phyloP scores from a whole-genome alignment of 2,888 invertebrate species.

The Eristalis tenax region DNA sequence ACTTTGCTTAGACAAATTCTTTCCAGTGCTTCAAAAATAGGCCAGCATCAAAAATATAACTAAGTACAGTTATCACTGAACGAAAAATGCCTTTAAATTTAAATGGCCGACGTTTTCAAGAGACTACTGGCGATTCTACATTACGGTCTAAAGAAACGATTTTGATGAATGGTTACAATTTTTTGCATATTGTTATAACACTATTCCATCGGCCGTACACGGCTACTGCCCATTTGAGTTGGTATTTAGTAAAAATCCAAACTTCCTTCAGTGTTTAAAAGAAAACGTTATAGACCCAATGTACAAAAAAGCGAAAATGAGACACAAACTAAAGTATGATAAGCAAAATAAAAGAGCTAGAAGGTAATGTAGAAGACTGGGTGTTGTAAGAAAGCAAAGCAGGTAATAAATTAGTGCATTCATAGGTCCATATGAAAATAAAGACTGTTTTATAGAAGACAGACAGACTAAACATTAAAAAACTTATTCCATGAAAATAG shows the following conservation, averaged over 20 bases:
- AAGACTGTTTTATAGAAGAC: constrained; percentile 10
- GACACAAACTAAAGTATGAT: constrained; percentile 18
- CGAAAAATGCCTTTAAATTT: background rate
- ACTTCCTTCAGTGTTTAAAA: background rate
- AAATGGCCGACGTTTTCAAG: constrained; percentile 8
- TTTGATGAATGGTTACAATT: constrained; percentile 39
- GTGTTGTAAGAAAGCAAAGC: constrained; percentile 21
- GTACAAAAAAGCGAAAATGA: constrained; percentile 22
- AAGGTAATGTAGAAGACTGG: background rate
- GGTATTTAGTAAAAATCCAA: constrained; percentile 46
- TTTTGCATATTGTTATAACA: constrained; percentile 33
- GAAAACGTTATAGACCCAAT: no score
- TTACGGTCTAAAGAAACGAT: constrained; percentile 27
- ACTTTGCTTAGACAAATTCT: constrained; percentile 38
- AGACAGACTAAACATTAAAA: constrained; percentile 4
- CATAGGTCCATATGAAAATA: constrained; percentile 14
- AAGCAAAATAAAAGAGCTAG: constrained; percentile 1
- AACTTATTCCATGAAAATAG: constrained; percentile 19
- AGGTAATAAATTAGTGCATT: constrained; percentile 23
- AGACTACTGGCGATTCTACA: constrained; percentile 48
- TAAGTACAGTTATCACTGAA: constrained; percentile 29
- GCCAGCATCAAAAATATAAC: constrained; percentile 22
- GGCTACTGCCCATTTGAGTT: constrained; percentile 43
- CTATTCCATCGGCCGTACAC: constrained; percentile 26
- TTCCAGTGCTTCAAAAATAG: no score